Base-by-base conservation (phyloP, 2,113 vertebrate species). In the Lepisosteus osseus region DNA sequence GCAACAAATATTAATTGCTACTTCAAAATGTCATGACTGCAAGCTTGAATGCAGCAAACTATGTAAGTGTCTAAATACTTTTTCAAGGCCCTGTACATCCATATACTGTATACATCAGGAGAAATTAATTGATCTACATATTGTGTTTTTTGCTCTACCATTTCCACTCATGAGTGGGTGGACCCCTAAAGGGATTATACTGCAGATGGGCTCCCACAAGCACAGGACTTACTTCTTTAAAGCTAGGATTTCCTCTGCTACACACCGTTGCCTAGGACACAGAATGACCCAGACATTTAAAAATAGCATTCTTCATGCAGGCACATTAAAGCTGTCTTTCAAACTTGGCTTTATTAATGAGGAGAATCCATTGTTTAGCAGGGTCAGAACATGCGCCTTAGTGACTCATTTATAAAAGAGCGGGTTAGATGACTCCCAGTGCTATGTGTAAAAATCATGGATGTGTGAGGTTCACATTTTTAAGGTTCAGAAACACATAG, bases 201-300 rank as follows among this genome's bases (percentile, higher is more conserved):
- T 71, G 54, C 12, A 79, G 54, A 54, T 63, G 54, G 51, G 41
- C 67, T 78, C 29, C 41, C 42, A 56, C 15, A 70, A 14, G 65
- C 0, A 0, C 56, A 72, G 72, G 76, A 17, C 44, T 45, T 12
- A 3, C 78, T 81, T 72, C 83, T 65, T 62, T 79, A 76, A 69
- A 77, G 67, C 69, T 64, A 71, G 70, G 71, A 83, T 83, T 80
- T 87, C 74, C 77, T 83, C 70, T 76, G 72, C 72, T 85, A 82
- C 70, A 80, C 55, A 73, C 0, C 8, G 86, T 92, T 93, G 88
- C 88, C 90, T 87, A 85, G 88, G 92, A 92, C 86, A 93, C 82
- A 69, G 76, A 79, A 65, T 85, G 84, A 83, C 80, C 82, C 43
- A 72, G 80, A 76, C 55, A 76, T 77, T 74, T 83, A 90, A 90